Evolutionary conservation across 2,888 invertebrate genomes (phyloP), one percentile per base, ranked within the genome.

Genomic region (Yponomeuta malinellus): DNA sequence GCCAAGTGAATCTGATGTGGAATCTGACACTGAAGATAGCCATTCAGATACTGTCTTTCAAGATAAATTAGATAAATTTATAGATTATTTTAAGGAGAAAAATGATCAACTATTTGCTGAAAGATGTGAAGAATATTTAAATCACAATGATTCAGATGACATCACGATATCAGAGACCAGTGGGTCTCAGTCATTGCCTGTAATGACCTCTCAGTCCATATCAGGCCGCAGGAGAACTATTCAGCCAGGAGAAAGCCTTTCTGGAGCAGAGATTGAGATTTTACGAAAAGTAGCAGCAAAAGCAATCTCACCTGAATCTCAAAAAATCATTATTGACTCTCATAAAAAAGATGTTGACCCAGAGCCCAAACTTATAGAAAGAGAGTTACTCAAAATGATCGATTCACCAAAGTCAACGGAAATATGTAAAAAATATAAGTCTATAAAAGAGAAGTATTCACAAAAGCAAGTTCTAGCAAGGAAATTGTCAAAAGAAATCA

Each of bases 61-160:
- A 73, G 96, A 96, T 74, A 96, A 95, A 81, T 86, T 96, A 29
- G 95, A 95, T 73, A 93, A 94, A 73, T 93, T 94, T 70, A 95
- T 96, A 94, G 94, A 94, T 72, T 94, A 94, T 77, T 95, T 97
- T 79, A 93, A 94, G 77, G 89, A 92, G 65, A 95, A 95, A 81
- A 96, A 96, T 75, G 96, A 97, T 83, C 92, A 93, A 74, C 81
- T 95, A 37, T 94, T 95, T 76, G 89, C 93, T 74, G 93, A 93
- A 59, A 93, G 94, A 76, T 94, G 94, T 84, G 92, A 94, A 74
- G 94, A 94, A 74, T 94, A 94, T 78, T 86, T 94, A 68, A 90
- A 93, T 73, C 90, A 92, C 74, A 84, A 88, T 77, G 93, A 92
- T 74, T 91, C 92, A 72, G 91, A 91, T 84, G 92, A 92, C 75